These are phyloP conservation scores for Schlechtendalia chinensis DNA, from an alignment of 1,140 invertebrate genomes.

Conservation along the genomic window DNA sequence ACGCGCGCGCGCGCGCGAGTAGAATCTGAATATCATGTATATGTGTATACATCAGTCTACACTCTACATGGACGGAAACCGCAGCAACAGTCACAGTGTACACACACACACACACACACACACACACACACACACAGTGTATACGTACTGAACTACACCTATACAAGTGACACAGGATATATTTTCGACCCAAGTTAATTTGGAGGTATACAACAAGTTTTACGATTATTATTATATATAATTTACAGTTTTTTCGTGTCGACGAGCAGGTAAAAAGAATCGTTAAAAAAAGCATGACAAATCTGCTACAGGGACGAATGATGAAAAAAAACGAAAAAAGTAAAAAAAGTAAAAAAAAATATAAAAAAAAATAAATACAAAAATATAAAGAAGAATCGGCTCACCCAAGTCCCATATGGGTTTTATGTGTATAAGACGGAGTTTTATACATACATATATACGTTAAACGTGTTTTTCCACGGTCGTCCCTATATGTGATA, in stretches of 20 bases:
- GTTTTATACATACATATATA: not conserved
- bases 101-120: not conserved
- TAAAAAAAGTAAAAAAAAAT: conserved; percentile 2
- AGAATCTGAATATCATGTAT: not conserved
- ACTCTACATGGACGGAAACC: not conserved
- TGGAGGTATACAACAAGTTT: too few species aligned
- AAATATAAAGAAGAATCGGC: not conserved
- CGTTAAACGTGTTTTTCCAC: too few species aligned
- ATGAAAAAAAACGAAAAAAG: too few species aligned
- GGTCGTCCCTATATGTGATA: too few species aligned
- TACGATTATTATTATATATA: too few species aligned
- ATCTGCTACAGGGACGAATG: not conserved
- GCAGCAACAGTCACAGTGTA: not conserved
- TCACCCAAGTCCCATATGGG: conserved; percentile 15
- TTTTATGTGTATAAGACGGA: not conserved
- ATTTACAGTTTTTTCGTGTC: too few species aligned
- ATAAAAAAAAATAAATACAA: not conserved
- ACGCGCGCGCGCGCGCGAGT: not conserved
- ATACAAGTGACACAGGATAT: too few species aligned
- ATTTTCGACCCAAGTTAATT: too few species aligned
- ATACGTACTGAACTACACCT: not conserved
- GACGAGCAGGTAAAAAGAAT: too few species aligned
- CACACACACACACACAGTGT: not conserved
- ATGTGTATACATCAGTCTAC: not conserved
- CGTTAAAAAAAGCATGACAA: conserved; percentile 22